Base-by-base conservation (phyloP, 2,888 invertebrate genomes). In the Metalampra italica region DNA sequence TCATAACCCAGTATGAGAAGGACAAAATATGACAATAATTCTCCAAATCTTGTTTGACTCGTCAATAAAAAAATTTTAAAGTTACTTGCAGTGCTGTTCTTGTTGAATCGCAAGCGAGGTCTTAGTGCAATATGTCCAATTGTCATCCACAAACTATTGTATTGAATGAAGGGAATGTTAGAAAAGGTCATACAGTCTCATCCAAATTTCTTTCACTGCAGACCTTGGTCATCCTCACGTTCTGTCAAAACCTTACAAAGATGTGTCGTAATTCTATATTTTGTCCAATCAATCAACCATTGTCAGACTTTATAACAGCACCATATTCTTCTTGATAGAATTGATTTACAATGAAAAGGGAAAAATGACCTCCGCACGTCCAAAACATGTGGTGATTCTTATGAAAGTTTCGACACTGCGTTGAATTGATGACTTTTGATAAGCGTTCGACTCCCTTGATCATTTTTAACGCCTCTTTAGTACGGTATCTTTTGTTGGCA, bases 271-370 rank as follows among this genome's bases (percentile, higher is more conserved):
- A 68, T 34, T 22, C 9, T 51, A 46, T 54, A 58, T 55, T n/a
- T 60, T 52, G 53, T 59, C 53, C 56, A 56, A 62, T 64, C 64
- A 61, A 66, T 68, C 64, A 62, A 52, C 43, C 30, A 54, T 58
- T 63, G 60, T 71, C 61, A 62, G 57, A 50, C 49, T 45, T 43
- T 42, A 39, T 14, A 37, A 37, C 11, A 37, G 37, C 3, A 37
- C 13, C 14, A 13, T 11, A 34, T 9, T 14, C 13, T 15, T 39
- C 39, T 9, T 39, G 15, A 34, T 34, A 30, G 43, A 52, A 50
- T 49, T 36, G 15, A 47, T 46, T 47, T 42, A 40, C 47, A 45
- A 46, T 30, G 14, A 38, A 43, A 57, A 53, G 48, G 55, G 62
- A 60, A 64, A 62, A 62, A 54, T 49, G 64, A 58, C 64, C 63